These are phyloP conservation scores for Lepidurus apus DNA, from an alignment of 1,140 invertebrate genomes.

Conservation along the genomic window DNA sequence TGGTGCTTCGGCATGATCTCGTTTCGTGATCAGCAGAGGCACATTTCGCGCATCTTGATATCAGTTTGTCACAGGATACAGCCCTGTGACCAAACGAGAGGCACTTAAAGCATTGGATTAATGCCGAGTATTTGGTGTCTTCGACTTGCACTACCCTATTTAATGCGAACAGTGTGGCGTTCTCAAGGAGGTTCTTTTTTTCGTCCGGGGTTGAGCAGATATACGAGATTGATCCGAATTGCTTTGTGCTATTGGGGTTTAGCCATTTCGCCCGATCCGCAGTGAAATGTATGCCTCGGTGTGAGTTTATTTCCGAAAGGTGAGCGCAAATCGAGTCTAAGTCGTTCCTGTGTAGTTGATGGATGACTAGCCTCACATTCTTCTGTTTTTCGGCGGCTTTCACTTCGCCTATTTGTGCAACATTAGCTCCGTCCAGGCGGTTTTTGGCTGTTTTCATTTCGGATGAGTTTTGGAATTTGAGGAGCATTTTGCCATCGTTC, in stretches of 20 bases:
- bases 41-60: conserved; percentile 12
- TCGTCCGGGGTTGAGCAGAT: background rate
- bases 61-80: background rate
- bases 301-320: conserved; percentile 9
- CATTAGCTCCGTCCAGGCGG: background rate
- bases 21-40: background rate
- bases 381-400: background rate
- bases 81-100: conserved; percentile 23
- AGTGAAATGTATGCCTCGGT: background rate
- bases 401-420: background rate
- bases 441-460: background rate
- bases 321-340: background rate
- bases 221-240: background rate
- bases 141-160: background rate
- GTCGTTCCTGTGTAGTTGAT: conserved; percentile 1
- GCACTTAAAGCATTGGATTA: conserved; percentile 18
- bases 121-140: background rate
- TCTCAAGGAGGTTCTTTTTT: background rate
- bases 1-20: background rate
- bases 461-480: background rate
- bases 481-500: conserved; percentile 13
- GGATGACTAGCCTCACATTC: background rate
- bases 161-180: background rate
- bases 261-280: background rate
- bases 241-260: background rate